Evolutionary conservation across 2,797 vertebrate genomes (phyloP).

Genomic region (Mus spretus): DNA sequence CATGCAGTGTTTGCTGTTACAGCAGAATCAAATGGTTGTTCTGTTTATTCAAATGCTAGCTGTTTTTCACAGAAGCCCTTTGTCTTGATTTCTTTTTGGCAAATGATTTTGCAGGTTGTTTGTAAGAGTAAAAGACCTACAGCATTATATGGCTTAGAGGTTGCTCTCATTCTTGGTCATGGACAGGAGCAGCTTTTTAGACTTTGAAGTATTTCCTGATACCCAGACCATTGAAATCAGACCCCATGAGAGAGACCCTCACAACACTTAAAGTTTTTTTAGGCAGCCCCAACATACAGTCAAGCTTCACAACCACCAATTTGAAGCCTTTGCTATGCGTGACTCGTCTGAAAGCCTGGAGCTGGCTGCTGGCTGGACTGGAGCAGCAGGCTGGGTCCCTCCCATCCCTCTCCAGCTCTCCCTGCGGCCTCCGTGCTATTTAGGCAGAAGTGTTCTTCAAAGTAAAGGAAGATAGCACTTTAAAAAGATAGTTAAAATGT

Average conservation of each 20-base stretch:
- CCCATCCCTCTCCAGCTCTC: not conserved
- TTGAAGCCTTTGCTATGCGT: constrained; percentile 26
- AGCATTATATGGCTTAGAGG: constrained; percentile 8
- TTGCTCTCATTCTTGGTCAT: constrained; percentile 32
- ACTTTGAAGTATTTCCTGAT: not conserved
- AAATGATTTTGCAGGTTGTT: constrained; percentile 20
- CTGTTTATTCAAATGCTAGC: constrained; percentile 42
- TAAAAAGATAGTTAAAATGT: constrained; percentile 20
- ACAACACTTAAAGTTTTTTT: constrained; percentile 15
- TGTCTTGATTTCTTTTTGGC: constrained; percentile 63
- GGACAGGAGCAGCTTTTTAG: constrained; percentile 9
- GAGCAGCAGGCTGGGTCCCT: not conserved
- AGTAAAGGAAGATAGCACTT: not conserved
- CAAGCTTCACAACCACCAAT: constrained; percentile 29
- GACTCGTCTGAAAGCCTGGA: constrained; percentile 16
- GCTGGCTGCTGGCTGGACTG: not conserved
- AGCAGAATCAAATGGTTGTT: constrained; percentile 6
- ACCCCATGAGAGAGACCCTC: not conserved
- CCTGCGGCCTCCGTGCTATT: not conserved
- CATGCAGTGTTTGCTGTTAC: not conserved
- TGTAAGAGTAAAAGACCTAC: constrained; percentile 20
- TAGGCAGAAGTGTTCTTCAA: constrained; percentile 8
- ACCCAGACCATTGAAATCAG: constrained; percentile 3
- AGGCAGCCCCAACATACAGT: not conserved
- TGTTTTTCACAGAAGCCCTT: not conserved